Evolutionary conservation across 35 echinoderm and acorn worm species (phyloP).

Genomic region (Apostichopus japonicus): DNA sequence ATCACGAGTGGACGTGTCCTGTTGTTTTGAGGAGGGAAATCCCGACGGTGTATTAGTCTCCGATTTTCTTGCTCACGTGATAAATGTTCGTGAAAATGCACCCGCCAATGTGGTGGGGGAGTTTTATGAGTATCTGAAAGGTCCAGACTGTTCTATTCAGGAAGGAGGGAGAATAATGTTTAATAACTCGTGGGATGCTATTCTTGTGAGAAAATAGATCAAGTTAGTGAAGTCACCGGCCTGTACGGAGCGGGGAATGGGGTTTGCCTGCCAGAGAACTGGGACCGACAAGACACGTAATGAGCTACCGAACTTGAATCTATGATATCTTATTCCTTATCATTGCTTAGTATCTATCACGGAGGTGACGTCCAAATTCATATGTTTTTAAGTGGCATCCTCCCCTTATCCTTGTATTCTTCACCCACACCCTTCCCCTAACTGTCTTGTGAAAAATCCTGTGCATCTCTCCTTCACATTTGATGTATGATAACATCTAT

Average conservation of each 20-base stretch:
- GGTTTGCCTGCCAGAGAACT: neutral
- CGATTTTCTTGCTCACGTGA: slow-evolving; percentile 20
- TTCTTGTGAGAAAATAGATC: neutral
- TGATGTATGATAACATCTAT: too few species aligned
- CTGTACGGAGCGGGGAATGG: too few species aligned
- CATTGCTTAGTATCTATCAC: too few species aligned
- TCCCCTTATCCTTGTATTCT: too few species aligned
- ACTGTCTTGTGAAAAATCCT: too few species aligned
- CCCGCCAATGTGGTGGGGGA: neutral
- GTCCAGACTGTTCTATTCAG: neutral
- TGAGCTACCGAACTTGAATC: too few species aligned
- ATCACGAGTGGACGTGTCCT: neutral
- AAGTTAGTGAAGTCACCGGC: neutral
- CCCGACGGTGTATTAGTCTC: neutral
- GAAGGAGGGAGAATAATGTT: neutral
- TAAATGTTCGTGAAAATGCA: neutral
- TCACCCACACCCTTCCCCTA: too few species aligned
- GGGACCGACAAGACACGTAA: too few species aligned
- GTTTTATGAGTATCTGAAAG: neutral
- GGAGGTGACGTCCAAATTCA: too few species aligned
- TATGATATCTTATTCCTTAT: too few species aligned
- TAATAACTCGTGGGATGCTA: slow-evolving; percentile 10
- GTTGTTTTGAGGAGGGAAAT: slow-evolving; percentile 33
- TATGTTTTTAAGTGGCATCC: too few species aligned
- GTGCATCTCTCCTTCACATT: too few species aligned